These are phyloP conservation scores for Lethenteron reissneri DNA, from an alignment of 2,113 vertebrate genomes.

Conservation along the genomic window DNA sequence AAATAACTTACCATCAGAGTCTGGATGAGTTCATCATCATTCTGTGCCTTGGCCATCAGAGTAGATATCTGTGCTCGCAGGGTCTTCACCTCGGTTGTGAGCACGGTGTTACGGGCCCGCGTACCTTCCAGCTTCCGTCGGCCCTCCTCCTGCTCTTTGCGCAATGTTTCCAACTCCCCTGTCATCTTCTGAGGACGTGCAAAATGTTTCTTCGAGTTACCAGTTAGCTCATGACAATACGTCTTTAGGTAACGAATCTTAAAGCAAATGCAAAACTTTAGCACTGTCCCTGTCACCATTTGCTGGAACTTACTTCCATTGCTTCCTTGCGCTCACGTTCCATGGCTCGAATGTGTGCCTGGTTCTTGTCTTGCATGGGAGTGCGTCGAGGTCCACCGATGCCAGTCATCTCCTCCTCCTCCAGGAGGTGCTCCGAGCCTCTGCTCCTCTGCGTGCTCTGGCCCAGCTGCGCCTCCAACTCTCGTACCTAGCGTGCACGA, in stretches of 20 bases:
- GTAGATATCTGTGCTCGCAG: slow-evolving; percentile 42
- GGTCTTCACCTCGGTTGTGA: slow-evolving; percentile 39
- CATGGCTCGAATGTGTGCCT: slow-evolving; percentile 38
- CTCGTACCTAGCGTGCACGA: slow-evolving; percentile 31
- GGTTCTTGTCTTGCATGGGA: slow-evolving; percentile 35
- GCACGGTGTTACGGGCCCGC: slow-evolving; percentile 40
- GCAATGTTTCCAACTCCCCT: slow-evolving; percentile 28
- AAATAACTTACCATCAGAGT: slow-evolving; percentile 39
- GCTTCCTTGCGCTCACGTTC: slow-evolving; percentile 53
- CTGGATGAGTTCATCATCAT: slow-evolving; percentile 53
- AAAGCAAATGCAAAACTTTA: too few species aligned
- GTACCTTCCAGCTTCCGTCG: slow-evolving; percentile 38
- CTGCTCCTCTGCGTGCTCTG: slow-evolving; percentile 20
- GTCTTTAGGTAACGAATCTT: too few species aligned
- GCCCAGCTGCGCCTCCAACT: slow-evolving; percentile 50
- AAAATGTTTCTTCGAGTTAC: neutral
- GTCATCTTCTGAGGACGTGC: slow-evolving; percentile 28
- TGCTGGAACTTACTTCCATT: slow-evolving; percentile 30
- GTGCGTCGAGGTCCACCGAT: slow-evolving; percentile 20
- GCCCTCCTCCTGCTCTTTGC: slow-evolving; percentile 34
- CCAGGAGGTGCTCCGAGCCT: slow-evolving; percentile 13
- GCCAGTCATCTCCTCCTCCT: slow-evolving; percentile 19
- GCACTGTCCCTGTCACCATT: too few species aligned
- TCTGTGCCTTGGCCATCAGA: slow-evolving; percentile 52
- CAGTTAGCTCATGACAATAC: too few species aligned